Base-by-base conservation (phyloP, 2,113 vertebrate genomes). In the Mixornis gularis region DNA sequence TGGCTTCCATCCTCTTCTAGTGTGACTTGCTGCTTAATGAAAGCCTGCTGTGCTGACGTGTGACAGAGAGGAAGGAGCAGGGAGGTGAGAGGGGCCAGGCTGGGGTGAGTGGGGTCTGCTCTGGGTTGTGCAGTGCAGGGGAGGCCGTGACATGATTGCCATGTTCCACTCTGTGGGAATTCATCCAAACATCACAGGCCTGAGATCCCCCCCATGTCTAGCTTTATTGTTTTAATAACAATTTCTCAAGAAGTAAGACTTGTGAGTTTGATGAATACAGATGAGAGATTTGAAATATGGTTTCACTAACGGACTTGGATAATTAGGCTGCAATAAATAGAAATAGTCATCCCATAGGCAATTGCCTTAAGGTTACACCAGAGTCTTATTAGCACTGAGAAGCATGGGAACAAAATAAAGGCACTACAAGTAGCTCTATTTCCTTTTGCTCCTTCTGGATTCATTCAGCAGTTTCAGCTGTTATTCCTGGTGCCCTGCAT, bases 141-240 rank as follows among this genome's bases (percentile, higher is more conserved):
- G 26, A 63, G 78, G 40, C 55, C 21, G 1, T 0, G 8, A 21
- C 24, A 3, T 0, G 5, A 25, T 9, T 74, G 48, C 34, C 36
- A 7, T 15, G n/a, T 65, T 46, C 43, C 29, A 11, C 25, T 32
- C 49, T 1, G 12, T 1, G 12, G 25, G 36, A 51, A 30, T 66
- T 64, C n/a, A 66, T 34, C 46, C 65, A 69, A 38, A 70, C 48
- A n/a, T 26, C 64, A 14, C 0, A 3, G 48, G 29, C 53, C 58
- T 51, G 72, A 40, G 21, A 26, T 30, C 29, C 5, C 22, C 48
- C 30, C 3, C 4, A 7, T 2, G 0, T 17, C 20, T 72, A 29
- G 2, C 27, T 90, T 78, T 36, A 32, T 44, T 62, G 18, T 58
- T 91, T 27, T 34, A 68, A 46, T 76, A n/a, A 53, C 12, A 14